phyloP scores from a whole-genome alignment of 1,140 invertebrate genomes.

The Drosophila nannoptera region DNA sequence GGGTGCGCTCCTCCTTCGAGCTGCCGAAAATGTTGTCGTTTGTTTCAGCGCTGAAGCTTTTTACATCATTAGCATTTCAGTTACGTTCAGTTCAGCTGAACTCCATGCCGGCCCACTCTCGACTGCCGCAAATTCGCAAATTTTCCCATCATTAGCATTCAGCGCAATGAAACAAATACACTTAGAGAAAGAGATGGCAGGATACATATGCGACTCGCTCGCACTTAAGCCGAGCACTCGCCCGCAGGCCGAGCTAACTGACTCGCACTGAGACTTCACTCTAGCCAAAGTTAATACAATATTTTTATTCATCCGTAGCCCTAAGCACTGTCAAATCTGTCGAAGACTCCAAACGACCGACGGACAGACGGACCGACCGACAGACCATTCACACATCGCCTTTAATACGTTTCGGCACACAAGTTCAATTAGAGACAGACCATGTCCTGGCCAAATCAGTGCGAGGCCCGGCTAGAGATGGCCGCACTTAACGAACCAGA shows the following conservation, averaged over 20 bases:
- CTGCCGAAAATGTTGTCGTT: conserved; percentile 66
- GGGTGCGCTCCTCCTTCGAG: background rate
- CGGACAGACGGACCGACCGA: conserved; percentile 8
- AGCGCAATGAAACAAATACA: conserved; percentile 77
- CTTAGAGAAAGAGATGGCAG: conserved; percentile 51
- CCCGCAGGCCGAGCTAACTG: conserved; percentile 12
- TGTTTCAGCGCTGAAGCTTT: conserved; percentile 72
- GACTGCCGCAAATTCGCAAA: conserved; percentile 71
- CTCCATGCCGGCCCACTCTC: conserved; percentile 1
- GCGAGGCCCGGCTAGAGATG: conserved; percentile 7
- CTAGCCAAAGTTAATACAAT: conserved; percentile 72
- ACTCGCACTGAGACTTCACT: conserved; percentile 33
- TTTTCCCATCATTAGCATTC: conserved; percentile 78
- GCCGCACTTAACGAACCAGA: background rate
- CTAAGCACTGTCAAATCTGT: conserved; percentile 41
- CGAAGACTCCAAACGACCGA: conserved; percentile 9
- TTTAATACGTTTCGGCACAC: conserved; percentile 69
- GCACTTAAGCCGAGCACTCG: conserved; percentile 17
- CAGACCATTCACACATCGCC: conserved; percentile 65
- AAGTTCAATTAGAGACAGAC: conserved; percentile 70
- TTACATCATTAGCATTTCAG: conserved; percentile 78
- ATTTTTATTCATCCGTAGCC: conserved; percentile 74
- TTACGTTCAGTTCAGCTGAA: conserved; percentile 29
- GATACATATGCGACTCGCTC: conserved; percentile 13
- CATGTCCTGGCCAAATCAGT: conserved; percentile 3